These are phyloP conservation scores for Oryzias sinensis DNA, from an alignment of 2,797 vertebrate species.

Conservation along the genomic window DNA sequence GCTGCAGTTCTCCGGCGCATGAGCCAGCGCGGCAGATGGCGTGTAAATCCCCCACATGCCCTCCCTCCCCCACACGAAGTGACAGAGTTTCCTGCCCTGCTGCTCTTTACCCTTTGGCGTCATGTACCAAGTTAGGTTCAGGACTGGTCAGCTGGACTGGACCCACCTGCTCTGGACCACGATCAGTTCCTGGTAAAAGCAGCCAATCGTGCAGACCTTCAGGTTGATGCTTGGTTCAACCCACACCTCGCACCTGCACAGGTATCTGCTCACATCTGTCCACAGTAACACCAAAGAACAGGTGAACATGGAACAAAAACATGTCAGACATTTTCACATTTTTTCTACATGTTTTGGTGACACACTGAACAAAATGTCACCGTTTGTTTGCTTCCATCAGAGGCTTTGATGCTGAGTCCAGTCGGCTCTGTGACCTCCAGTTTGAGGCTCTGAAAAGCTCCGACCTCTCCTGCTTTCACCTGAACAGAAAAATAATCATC, in stretches of 20 bases:
- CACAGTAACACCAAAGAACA: neutral
- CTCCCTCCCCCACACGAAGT: conserved; percentile 45
- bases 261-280: conserved; percentile 66
- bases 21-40: conserved; percentile 69
- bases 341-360: neutral
- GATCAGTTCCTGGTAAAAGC: conserved; percentile 84
- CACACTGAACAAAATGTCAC: conserved; percentile 69
- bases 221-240: conserved; percentile 81
- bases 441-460: conserved; percentile 82
- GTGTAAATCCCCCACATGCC: conserved; percentile 58
- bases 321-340: neutral
- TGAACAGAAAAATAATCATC: conserved; percentile 36
- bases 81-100: conserved; percentile 35
- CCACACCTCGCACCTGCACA: conserved; percentile 78
- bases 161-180: conserved; percentile 83
- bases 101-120: conserved; percentile 38
- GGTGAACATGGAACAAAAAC: neutral
- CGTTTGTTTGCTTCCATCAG: conserved; percentile 66
- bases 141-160: no score
- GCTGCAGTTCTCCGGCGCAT: conserved; percentile 50
- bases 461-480: conserved; percentile 81
- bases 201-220: conserved; percentile 89
- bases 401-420: conserved; percentile 81
- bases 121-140: neutral
- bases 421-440: conserved; percentile 74